Evolutionary conservation across 2,888 invertebrate genomes (phyloP).

Genomic region (Argyresthia goedartella): DNA sequence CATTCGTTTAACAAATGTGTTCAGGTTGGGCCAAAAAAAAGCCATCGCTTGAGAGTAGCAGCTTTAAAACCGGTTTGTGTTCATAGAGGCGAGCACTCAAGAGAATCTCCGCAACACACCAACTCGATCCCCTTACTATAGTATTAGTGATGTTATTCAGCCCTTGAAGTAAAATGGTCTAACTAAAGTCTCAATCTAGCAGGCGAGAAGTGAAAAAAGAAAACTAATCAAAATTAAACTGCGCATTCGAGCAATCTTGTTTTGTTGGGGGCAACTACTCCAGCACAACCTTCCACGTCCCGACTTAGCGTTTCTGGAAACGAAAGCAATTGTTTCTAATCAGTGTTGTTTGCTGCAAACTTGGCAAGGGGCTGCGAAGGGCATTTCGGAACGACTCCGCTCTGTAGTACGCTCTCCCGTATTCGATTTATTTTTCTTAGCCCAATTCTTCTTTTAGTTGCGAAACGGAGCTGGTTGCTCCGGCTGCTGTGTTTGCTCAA

Average conservation of each 20-base stretch:
- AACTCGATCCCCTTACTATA: too few species aligned
- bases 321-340: constrained; percentile 7
- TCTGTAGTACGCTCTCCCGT: neutral
- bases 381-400: neutral
- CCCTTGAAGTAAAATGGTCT: too few species aligned
- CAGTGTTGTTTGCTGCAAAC: constrained; percentile 5
- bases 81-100: neutral
- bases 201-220: too few species aligned
- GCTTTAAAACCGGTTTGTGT: constrained; percentile 1
- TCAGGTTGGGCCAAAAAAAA: neutral
- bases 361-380: constrained; percentile 4
- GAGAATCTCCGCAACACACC: too few species aligned
- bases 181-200: too few species aligned
- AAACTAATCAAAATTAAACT: too few species aligned
- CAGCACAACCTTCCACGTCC: too few species aligned
- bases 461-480: neutral
- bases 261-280: too few species aligned
- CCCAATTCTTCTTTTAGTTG: constrained; percentile 3
- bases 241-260: too few species aligned
- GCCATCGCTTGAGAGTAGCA: constrained; percentile 3
- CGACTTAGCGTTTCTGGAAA: constrained; percentile 3
- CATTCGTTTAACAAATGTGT: constrained; percentile 1
- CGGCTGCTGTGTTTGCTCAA: neutral
- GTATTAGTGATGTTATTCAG: too few species aligned
- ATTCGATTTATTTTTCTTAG: constrained; percentile 6